Conservation (phyloP, 2,888 invertebrate genomes). For the Lepeophtheirus nordmannii region DNA sequence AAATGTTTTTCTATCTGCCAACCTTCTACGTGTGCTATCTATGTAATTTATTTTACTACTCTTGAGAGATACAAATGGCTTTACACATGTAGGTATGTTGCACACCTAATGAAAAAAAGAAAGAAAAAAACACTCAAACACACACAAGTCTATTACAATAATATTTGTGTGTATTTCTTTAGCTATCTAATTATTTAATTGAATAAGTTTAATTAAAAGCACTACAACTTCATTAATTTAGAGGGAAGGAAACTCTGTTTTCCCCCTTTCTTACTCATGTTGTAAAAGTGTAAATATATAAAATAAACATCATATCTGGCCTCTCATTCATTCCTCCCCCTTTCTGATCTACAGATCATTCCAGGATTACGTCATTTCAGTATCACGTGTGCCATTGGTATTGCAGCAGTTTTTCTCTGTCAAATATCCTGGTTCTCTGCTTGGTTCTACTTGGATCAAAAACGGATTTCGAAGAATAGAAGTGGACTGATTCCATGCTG, state of each 20-base stretch:
- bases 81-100: too few species aligned
- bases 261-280: neutral
- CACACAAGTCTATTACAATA: neutral
- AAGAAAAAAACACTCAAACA: neutral
- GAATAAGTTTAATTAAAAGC: neutral
- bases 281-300: neutral
- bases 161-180: neutral
- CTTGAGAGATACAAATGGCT: neutral
- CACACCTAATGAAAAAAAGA: neutral
- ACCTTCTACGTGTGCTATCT: neutral
- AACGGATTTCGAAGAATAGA: constrained; percentile 39
- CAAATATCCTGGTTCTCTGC: constrained; percentile 68
- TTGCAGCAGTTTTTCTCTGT: constrained; percentile 55
- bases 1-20: neutral
- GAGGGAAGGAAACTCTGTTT: neutral
- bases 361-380: constrained; percentile 68
- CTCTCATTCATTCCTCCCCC: too few species aligned
- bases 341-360: constrained; percentile 46
- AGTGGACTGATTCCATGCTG: constrained; percentile 50
- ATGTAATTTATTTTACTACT: neutral
- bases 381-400: constrained; percentile 59
- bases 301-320: neutral
- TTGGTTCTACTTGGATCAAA: constrained; percentile 53
- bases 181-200: neutral
- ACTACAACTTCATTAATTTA: neutral